Evolutionary conservation across 2,888 invertebrate genomes (phyloP).

Genomic region (Cataglyphis rosenhaueri): DNA sequence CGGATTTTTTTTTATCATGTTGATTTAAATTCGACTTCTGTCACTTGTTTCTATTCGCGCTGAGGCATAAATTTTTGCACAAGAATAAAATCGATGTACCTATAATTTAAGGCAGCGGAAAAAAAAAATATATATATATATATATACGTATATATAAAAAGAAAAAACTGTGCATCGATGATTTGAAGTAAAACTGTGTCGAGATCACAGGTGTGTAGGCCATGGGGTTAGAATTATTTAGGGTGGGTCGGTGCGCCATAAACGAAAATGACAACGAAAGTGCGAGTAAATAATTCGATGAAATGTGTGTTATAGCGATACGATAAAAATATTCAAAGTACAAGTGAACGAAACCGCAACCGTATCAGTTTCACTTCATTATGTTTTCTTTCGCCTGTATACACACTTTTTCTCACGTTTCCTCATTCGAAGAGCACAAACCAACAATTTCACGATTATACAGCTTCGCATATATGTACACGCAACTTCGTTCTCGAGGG

Average conservation of each 20-base stretch:
- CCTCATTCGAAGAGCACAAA: slow-evolving; percentile 34
- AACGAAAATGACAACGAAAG: slow-evolving; percentile 26
- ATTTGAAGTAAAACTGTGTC: slow-evolving; percentile 11
- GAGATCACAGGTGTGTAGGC: slow-evolving; percentile 75
- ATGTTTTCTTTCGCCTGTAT: slow-evolving; percentile 36
- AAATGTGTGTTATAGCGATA: slow-evolving; percentile 11
- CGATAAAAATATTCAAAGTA: slow-evolving; percentile 5
- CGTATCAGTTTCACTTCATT: slow-evolving; percentile 52
- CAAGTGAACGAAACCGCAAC: slow-evolving; percentile 40
- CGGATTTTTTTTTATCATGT: not conserved
- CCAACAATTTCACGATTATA: slow-evolving; percentile 18
- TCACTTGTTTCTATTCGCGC: not conserved
- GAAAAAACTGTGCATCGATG: not conserved
- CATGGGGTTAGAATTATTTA: slow-evolving; percentile 79
- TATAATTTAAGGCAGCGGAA: slow-evolving; percentile 9
- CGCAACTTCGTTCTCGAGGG: slow-evolving; percentile 34
- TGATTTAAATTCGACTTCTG: not conserved
- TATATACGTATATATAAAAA: not conserved
- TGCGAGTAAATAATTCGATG: slow-evolving; percentile 30
- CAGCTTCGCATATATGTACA: slow-evolving; percentile 22
- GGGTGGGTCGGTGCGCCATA: slow-evolving; percentile 84
- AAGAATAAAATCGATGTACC: not conserved
- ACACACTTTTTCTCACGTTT: slow-evolving; percentile 37
- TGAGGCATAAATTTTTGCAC: not conserved
- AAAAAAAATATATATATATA: not conserved